Percentiles rank a stretch among this genome's conserved stretches.
Evolutionary conservation across 2,888 invertebrate genomes (phyloP).

Genomic region (Drosophila tanythrix): DNA sequence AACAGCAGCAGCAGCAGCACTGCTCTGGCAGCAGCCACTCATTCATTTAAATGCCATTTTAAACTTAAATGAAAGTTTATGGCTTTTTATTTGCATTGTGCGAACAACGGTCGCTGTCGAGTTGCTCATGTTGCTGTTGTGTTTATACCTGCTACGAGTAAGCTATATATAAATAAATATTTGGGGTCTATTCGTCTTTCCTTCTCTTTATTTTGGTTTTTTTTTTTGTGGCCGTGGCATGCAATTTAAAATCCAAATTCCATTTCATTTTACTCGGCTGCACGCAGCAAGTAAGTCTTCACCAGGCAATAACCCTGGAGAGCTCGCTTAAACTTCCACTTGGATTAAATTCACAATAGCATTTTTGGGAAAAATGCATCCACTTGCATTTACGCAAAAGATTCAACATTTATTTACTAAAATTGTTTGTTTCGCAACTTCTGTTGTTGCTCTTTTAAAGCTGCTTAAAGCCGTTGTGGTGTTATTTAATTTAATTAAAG

Average conservation of each 20-base stretch:
- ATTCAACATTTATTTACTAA: background rate
- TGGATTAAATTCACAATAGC: constrained; percentile 2
- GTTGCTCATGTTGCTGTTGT: constrained; percentile 24
- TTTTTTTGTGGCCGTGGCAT: constrained; percentile 8
- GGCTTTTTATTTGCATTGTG: constrained; percentile 75
- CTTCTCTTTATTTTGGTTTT: background rate
- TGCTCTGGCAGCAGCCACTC: constrained; percentile 62
- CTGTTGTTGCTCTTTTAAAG: background rate
- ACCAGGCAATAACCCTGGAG: constrained; percentile 21
- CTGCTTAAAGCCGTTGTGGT: background rate
- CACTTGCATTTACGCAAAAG: background rate
- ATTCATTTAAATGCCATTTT: constrained; percentile 84
- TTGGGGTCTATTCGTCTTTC: constrained; percentile 1
- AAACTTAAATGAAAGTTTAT: constrained; percentile 83
- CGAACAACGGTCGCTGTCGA: constrained; percentile 32
- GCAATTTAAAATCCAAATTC: constrained; percentile 46
- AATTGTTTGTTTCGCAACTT: background rate
- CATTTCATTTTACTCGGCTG: constrained; percentile 13
- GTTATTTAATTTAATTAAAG: background rate
- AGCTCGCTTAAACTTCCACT: constrained; percentile 9
- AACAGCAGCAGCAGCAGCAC: constrained; percentile 23
- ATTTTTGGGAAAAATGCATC: background rate
- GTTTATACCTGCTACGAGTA: constrained; percentile 34
- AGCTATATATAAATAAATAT: constrained; percentile 9
- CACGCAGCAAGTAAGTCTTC: constrained; percentile 35